Evolutionary conservation across 2,888 invertebrate species (phyloP).

Genomic region (Cyclophora punctaria): DNA sequence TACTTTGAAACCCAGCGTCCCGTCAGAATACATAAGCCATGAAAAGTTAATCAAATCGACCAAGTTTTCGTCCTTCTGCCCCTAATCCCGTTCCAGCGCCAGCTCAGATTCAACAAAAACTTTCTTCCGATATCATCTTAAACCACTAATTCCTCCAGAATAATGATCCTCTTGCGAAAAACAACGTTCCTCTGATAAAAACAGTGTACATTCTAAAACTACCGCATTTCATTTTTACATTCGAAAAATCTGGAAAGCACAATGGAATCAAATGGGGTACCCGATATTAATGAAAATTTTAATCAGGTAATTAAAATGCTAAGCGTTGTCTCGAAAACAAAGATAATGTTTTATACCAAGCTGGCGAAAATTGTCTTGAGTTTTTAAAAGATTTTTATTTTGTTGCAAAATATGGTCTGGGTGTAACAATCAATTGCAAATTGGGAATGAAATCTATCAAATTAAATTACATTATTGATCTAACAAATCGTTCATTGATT

Average conservation of each 20-base stretch:
- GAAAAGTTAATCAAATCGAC: slow-evolving; percentile 41
- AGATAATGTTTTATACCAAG: slow-evolving; percentile 9
- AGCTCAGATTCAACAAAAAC: slow-evolving; percentile 36
- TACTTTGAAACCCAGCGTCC: slow-evolving; percentile 23
- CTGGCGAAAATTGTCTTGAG: neutral
- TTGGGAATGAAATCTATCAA: too few species aligned
- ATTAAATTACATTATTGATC: too few species aligned
- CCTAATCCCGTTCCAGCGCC: slow-evolving; percentile 39
- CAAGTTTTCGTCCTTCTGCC: slow-evolving; percentile 39
- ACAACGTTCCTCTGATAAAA: slow-evolving; percentile 11
- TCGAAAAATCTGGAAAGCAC: slow-evolving; percentile 1
- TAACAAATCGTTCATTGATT: too few species aligned
- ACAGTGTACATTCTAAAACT: slow-evolving; percentile 2
- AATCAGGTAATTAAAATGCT: slow-evolving; percentile 18
- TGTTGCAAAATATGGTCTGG: too few species aligned
- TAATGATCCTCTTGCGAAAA: slow-evolving; percentile 7
- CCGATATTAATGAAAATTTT: slow-evolving; percentile 15
- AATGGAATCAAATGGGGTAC: slow-evolving; percentile 13
- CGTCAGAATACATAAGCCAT: slow-evolving; percentile 36
- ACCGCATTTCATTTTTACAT: slow-evolving; percentile 5
- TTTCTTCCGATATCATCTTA: slow-evolving; percentile 34
- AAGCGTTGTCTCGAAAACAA: slow-evolving; percentile 10
- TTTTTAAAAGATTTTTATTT: slow-evolving; percentile 2
- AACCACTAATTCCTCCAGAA: slow-evolving; percentile 15
- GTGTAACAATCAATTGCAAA: too few species aligned